These are phyloP conservation scores for Tor tambroides DNA, from an alignment of 2,113 vertebrate genomes.

Conservation along the genomic window DNA sequence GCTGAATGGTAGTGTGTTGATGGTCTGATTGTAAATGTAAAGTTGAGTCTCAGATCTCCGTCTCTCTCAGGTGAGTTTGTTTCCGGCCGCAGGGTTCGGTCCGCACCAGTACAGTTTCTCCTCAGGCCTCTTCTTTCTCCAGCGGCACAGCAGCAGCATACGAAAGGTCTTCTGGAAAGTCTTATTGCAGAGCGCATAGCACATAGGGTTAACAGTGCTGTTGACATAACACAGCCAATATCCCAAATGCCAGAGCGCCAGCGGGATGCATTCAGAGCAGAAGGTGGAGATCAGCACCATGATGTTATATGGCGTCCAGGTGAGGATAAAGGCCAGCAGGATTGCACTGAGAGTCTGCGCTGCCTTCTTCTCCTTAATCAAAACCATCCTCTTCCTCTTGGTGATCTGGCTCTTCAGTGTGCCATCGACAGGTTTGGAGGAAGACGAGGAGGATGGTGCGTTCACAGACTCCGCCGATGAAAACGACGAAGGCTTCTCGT, in stretches of 20 bases:
- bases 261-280: constrained; percentile 93
- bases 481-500: constrained; percentile 85
- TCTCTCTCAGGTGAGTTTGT: constrained; percentile 65
- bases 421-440: constrained; percentile 81
- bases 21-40: too few relatives aligned
- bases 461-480: constrained; percentile 86
- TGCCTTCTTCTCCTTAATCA: constrained; percentile 96
- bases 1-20: too few relatives aligned
- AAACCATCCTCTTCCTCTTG: constrained; percentile 95
- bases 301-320: constrained; percentile 99
- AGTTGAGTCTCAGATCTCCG: too few relatives aligned
- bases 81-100: constrained; percentile 76
- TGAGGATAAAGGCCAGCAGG: constrained; percentile 95
- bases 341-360: constrained; percentile 97
- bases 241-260: constrained; percentile 93
- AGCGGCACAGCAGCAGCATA: constrained; percentile 92
- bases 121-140: constrained; percentile 87
- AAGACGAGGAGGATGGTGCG: constrained; percentile 78
- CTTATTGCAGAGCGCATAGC: constrained; percentile 98
- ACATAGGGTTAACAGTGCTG: constrained; percentile 97
- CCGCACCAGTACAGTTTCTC: constrained; percentile 91
- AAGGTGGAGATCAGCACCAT: constrained; percentile 99
- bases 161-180: constrained; percentile 98
- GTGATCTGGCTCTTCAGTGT: constrained; percentile 91
- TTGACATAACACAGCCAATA: constrained; percentile 99